Evolutionary conservation across 1,140 invertebrate genomes (phyloP), one percentile per base, ranked within the genome.

Genomic region (Eufriesea mexicana): DNA sequence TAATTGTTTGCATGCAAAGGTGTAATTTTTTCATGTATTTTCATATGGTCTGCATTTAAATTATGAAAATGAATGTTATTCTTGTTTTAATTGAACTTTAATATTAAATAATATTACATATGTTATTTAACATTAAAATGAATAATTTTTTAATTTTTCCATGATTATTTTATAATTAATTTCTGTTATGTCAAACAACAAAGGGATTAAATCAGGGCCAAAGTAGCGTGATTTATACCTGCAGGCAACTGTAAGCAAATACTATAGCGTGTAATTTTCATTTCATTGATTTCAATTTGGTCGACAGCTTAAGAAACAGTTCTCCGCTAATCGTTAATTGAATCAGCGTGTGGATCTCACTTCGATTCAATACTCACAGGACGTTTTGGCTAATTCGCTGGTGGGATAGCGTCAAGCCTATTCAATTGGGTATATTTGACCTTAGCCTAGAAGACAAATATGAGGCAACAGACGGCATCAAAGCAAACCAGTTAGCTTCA

Each of bases 341-440:
- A 74, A 81, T 74, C 71, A 64, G 59, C 23, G 4, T 9, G 23
- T 42, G 23, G 35, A 74, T 64, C 45, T 61, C 51, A n/a, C 18
- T 55, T 64, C 18, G 73, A 12, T 62, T 45, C 18, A 55, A 28
- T 62, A 54, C 25, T 28, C 79, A 25, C 45, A 47, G 49, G n/a
- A 55, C 20, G 18, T 45, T 35, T 64, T 20, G 14, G 55, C 59
- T 72, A 79, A 80, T 80, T 74, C 5, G 7, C 35, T 23, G 59
- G 5, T 25, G n/a, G 25, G 45, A 79, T 73, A 79, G 47, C 20
- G 55, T 74, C 35, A 54, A 74, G 71, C 14, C 71, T 73, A 74
- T 74, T 74, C 49, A 47, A 28, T 5, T 64, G 49, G 20, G 47
- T 55, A 64, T 81, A 74, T 74, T 55, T 81, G 71, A 54, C 35